Evolutionary conservation across 2,797 vertebrate genomes (phyloP).

Genomic region (Dryobates pubescens): DNA sequence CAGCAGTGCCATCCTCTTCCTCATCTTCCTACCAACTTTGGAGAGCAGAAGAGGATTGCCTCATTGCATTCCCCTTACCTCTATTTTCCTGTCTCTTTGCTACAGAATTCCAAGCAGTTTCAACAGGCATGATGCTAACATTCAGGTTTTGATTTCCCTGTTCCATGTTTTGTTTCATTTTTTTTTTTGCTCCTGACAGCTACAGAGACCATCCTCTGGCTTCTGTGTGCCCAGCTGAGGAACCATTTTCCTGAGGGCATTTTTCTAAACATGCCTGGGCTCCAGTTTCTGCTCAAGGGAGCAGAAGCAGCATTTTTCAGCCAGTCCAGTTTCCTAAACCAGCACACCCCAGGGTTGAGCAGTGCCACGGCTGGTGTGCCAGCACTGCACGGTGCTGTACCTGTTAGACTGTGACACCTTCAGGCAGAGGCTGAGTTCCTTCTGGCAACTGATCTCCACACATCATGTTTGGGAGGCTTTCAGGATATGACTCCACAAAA

Average conservation of each 20-base stretch:
- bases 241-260: neutral
- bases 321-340: neutral
- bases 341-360: fast-evolving
- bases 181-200: neutral
- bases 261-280: neutral
- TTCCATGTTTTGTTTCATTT: neutral
- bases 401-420: neutral
- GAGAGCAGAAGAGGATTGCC: neutral
- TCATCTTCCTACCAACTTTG: fast-evolving
- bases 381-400: neutral
- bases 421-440: neutral
- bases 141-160: neutral
- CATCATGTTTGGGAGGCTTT: neutral
- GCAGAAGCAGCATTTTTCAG: neutral
- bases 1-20: neutral
- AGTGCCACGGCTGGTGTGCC: neutral
- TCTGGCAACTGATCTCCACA: neutral
- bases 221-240: neutral
- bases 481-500: neutral
- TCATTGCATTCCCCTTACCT: neutral
- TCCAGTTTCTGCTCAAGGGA: neutral
- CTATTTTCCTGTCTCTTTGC: neutral
- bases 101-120: neutral
- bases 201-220: neutral
- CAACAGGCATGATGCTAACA: neutral